These are phyloP conservation scores for Sturnus vulgaris DNA, from an alignment of 2,113 vertebrate species.

Conservation along the genomic window DNA sequence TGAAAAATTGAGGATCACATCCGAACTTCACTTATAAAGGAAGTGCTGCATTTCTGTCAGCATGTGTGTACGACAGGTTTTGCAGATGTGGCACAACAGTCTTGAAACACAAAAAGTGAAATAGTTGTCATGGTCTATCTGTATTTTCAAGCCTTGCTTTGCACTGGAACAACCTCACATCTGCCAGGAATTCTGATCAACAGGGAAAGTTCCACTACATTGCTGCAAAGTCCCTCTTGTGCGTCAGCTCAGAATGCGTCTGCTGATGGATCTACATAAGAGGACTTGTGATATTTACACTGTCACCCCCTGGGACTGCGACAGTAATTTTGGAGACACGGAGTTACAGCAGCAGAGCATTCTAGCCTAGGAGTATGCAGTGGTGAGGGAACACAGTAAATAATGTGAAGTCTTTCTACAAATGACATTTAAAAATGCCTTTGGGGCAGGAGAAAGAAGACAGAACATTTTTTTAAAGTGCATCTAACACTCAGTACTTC, in stretches of 20 bases:
- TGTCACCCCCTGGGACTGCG: not conserved
- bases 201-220: not conserved
- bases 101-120: not conserved
- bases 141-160: not conserved
- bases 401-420: not conserved
- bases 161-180: not conserved
- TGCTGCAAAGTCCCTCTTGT: not conserved
- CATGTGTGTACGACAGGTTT: not conserved
- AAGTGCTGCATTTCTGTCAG: not conserved
- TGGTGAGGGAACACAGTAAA: not conserved
- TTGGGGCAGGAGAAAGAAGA: not conserved
- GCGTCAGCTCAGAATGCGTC: not conserved
- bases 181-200: not conserved
- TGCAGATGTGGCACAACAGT: not conserved
- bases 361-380: not conserved
- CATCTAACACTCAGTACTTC: not conserved
- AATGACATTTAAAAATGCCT: not conserved
- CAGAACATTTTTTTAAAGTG: not conserved
- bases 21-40: not conserved
- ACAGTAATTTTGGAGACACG: conserved; percentile 25
- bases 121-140: not conserved
- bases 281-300: conserved; percentile 17
- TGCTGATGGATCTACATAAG: conserved; percentile 23
- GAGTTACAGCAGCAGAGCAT: not conserved
- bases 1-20: not conserved